phyloP scores from a whole-genome alignment of 2,797 vertebrate species.

The Coreius guichenoti region DNA sequence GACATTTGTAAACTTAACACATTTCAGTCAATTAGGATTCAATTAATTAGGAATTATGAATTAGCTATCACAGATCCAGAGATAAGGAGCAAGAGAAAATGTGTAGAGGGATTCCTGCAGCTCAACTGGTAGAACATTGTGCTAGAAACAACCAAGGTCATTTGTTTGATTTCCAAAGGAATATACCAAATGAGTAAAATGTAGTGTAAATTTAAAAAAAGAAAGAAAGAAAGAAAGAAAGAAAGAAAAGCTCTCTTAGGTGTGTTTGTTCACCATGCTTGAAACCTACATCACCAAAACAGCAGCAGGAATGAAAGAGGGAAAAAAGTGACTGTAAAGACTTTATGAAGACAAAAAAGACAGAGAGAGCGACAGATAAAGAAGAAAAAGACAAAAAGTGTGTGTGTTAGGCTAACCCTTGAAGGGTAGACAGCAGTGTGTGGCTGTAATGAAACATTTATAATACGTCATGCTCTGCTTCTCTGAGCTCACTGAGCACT shows the following conservation, averaged over 20 bases:
- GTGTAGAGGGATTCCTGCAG: background rate
- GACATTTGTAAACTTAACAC: background rate
- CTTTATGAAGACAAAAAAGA: background rate
- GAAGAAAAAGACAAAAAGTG: constrained; percentile 20
- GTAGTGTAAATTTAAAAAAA: background rate
- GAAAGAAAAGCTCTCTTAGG: constrained; percentile 52
- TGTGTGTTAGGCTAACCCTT: constrained; percentile 43
- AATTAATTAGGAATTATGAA: background rate
- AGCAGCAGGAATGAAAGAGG: constrained; percentile 13
- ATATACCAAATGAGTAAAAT: background rate
- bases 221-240: constrained; percentile 24
- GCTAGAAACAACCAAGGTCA: background rate
- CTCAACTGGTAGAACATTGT: background rate
- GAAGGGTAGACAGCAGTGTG: constrained; percentile 56
- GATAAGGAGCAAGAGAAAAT: background rate
- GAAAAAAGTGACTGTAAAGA: background rate
- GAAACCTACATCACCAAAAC: constrained; percentile 62
- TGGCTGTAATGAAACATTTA: constrained; percentile 70
- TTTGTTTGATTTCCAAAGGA: background rate
- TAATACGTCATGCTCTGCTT: constrained; percentile 66
- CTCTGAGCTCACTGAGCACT: constrained; percentile 59
- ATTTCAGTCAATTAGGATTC: background rate
- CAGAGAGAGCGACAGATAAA: background rate
- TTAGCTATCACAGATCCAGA: background rate
- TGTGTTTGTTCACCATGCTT: constrained; percentile 56